Conservation (phyloP, 2,113 vertebrate species). For the Riparia riparia region DNA sequence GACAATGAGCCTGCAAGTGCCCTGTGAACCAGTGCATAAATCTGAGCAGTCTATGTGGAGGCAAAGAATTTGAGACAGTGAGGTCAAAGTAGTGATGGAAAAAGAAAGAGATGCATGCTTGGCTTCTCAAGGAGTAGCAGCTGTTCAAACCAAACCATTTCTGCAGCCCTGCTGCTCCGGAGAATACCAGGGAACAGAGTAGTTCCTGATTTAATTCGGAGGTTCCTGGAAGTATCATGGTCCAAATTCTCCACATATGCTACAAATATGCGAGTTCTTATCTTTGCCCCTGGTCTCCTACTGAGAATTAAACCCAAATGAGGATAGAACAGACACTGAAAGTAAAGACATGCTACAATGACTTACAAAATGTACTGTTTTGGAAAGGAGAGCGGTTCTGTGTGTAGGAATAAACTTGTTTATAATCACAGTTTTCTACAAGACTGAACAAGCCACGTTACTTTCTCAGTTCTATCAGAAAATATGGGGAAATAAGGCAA, state of each 20-base stretch:
- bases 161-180: not conserved
- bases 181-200: not conserved
- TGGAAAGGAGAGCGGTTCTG: not conserved
- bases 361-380: not conserved
- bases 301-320: not conserved
- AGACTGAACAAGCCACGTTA: not conserved
- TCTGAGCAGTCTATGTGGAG: not conserved
- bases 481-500: not conserved
- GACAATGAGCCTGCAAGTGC: not conserved
- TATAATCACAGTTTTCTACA: not conserved
- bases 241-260: not conserved
- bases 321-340: not conserved
- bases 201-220: not conserved
- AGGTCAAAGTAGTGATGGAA: not conserved
- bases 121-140: not conserved
- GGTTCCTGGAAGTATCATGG: not conserved
- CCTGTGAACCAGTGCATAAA: not conserved
- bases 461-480: not conserved
- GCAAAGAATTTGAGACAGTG: not conserved
- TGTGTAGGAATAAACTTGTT: not conserved
- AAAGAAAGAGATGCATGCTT: not conserved
- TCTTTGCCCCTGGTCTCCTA: not conserved
- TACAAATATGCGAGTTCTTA: not conserved
- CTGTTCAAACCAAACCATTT: not conserved
- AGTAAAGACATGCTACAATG: not conserved